These are phyloP conservation scores for Piscicola geometra DNA, from an alignment of 2,888 invertebrate genomes.

Conservation along the genomic window DNA sequence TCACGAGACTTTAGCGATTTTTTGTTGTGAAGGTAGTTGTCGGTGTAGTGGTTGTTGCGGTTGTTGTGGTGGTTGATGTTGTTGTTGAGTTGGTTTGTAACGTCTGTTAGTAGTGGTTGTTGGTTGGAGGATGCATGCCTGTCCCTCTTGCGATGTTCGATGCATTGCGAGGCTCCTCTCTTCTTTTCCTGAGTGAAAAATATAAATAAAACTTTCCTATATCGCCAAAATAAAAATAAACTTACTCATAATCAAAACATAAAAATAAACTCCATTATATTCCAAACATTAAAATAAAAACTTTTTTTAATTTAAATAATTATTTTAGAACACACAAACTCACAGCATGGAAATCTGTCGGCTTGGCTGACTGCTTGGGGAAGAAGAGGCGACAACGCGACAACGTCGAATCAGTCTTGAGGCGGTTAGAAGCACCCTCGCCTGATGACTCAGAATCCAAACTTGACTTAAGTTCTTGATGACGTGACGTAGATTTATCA, in stretches of 20 bases:
- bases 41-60: background rate
- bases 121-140: background rate
- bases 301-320: too few species aligned
- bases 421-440: too few species aligned
- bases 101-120: conserved; percentile 30
- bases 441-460: too few species aligned
- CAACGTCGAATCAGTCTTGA: too few species aligned
- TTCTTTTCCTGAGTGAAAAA: background rate
- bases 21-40: background rate
- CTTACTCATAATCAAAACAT: background rate
- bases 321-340: background rate
- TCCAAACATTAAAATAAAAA: too few species aligned
- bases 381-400: conserved; percentile 43
- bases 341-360: conserved; percentile 21
- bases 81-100: conserved; percentile 28
- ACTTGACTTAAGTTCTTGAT: too few species aligned
- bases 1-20: conserved; percentile 43
- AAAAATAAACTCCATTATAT: too few species aligned
- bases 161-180: background rate
- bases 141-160: background rate
- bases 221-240: conserved; percentile 4
- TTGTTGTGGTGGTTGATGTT: conserved; percentile 27
- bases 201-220: background rate
- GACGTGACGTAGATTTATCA: too few species aligned
- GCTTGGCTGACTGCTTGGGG: conserved; percentile 29